phyloP scores from a whole-genome alignment of 2,113 vertebrate species.

The Entosphenus tridentatus region DNA sequence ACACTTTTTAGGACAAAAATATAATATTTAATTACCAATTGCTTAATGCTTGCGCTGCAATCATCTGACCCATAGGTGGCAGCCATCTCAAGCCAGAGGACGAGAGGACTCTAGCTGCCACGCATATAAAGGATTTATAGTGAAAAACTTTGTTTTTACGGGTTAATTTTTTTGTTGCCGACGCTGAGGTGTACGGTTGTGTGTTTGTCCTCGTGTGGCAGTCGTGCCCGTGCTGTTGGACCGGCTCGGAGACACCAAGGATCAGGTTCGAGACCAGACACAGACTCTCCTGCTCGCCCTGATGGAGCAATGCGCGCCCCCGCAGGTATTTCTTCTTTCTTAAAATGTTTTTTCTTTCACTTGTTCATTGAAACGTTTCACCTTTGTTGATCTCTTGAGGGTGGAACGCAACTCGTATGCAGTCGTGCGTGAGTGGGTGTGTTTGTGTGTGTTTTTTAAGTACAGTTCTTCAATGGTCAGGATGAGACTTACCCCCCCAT shows the following conservation, averaged over 20 bases:
- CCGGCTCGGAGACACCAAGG: slow-evolving; percentile 76
- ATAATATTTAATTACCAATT: too few species aligned
- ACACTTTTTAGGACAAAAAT: too few species aligned
- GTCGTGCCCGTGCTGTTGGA: slow-evolving; percentile 87
- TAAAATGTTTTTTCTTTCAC: background rate
- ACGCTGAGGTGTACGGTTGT: too few species aligned
- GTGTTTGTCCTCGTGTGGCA: slow-evolving; percentile 14
- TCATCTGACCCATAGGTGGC: too few species aligned
- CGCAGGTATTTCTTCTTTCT: slow-evolving; percentile 33
- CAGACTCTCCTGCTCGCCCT: slow-evolving; percentile 76
- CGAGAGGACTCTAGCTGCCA: too few species aligned
- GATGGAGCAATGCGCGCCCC: slow-evolving; percentile 70
- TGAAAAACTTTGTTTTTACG: too few species aligned
- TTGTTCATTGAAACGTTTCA: background rate
- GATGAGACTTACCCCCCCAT: too few species aligned
- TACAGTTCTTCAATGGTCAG: too few species aligned
- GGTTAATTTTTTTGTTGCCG: too few species aligned
- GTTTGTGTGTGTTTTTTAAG: background rate
- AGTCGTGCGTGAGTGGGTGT: background rate
- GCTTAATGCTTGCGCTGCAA: too few species aligned
- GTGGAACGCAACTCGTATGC: background rate
- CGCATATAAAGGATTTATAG: too few species aligned
- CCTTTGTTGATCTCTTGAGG: background rate
- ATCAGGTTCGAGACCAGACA: slow-evolving; percentile 82
- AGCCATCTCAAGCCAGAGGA: too few species aligned